Base-by-base conservation (phyloP, 2,113 vertebrate species). In the Reinhardtius hippoglossoides region DNA sequence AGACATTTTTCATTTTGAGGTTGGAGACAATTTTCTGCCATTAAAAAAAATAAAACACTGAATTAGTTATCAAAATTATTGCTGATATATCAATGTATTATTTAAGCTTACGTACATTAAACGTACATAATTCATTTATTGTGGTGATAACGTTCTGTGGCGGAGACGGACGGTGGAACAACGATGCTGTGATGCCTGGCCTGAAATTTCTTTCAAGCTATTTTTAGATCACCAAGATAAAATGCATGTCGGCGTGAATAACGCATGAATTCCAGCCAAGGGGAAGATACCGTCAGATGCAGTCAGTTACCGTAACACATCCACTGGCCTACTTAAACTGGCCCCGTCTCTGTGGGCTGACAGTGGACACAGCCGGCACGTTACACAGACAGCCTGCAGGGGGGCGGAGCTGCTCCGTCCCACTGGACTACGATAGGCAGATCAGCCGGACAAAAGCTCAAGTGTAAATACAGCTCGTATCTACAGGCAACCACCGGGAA, bases 401-500 rank as follows among this genome's bases (percentile, higher is more conserved):
- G 81, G 69, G 81, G 69, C 21, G 80, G 85, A 65, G 85, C 10
- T 35, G 52, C 46, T 76, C 44, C 48, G 64, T 48, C 54, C 56
- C 58, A 59, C 77, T 46, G 71, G 42, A 73, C 84, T 58, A 58
- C 1, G 79, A 90, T 89, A 84, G 92, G 89, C 81, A 52, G 81
- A 26, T 20, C 5, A 52, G 35, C 16, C 55, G 52, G 68, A 92
- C 90, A 93, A 92, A 92, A 91, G 88, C 74, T 63, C 83, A 67
- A 54, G 85, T 86, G 89, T 88, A 93, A 92, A 94, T 79, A 84
- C 81, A 58, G 64, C 86, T 64, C 8, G 88, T 92, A 85, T 91
- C 92, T 90, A 89, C 82, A 80, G 93, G 90, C 87, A 91, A 93
- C 90, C 78, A 4, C 66, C 81, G 83, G 64, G 86, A 93, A 92